A percentile compares a stretch with the other conserved stretches of the same genome.
phyloP scores from a whole-genome alignment of 1,140 invertebrate species.

The Zaprionus ornatus region DNA sequence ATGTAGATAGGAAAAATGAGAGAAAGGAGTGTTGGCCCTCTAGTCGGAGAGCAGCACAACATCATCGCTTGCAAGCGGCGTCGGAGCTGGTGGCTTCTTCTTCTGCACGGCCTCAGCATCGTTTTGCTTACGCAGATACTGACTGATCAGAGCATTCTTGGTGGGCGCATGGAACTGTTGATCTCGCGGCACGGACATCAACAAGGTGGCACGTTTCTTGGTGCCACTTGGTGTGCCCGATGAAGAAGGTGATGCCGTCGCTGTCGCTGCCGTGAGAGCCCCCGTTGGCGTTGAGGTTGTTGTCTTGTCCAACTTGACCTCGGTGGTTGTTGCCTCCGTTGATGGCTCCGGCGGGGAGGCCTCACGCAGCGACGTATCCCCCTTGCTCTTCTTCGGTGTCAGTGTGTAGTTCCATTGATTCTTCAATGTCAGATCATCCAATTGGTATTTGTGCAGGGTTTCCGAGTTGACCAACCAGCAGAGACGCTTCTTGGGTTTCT shows the following conservation, averaged over 20 bases:
- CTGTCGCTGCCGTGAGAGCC: conserved; percentile 17
- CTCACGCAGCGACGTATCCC: conserved; percentile 40
- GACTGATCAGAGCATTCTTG: conserved; percentile 85
- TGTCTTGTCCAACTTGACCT: neutral
- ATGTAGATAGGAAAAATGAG: neutral
- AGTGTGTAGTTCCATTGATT: conserved; percentile 86
- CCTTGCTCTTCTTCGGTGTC: conserved; percentile 71
- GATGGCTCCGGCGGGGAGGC: conserved; percentile 9
- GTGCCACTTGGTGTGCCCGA: neutral
- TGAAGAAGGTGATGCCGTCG: conserved; percentile 40
- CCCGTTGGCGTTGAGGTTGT: conserved; percentile 18
- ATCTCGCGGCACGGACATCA: conserved; percentile 77
- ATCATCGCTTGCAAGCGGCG: conserved; percentile 22
- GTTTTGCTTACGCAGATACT: conserved; percentile 85
- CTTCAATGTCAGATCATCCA: conserved; percentile 85
- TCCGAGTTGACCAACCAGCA: conserved; percentile 89
- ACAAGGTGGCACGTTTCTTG: conserved; percentile 84
- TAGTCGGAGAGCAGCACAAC: conserved; percentile 68
- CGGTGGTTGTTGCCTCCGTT: conserved; percentile 1
- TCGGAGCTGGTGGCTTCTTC: conserved; percentile 1
- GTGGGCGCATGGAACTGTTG: conserved; percentile 61
- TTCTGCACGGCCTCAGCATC: conserved; percentile 24
- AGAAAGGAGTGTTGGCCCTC: neutral
- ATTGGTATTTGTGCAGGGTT: conserved; percentile 85
- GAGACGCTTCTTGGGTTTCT: conserved; percentile 85